A percentile compares a stretch with the other conserved stretches of the same genome.
These are phyloP conservation scores for Euura lappo DNA, from an alignment of 1,140 invertebrate genomes.

Conservation along the genomic window DNA sequence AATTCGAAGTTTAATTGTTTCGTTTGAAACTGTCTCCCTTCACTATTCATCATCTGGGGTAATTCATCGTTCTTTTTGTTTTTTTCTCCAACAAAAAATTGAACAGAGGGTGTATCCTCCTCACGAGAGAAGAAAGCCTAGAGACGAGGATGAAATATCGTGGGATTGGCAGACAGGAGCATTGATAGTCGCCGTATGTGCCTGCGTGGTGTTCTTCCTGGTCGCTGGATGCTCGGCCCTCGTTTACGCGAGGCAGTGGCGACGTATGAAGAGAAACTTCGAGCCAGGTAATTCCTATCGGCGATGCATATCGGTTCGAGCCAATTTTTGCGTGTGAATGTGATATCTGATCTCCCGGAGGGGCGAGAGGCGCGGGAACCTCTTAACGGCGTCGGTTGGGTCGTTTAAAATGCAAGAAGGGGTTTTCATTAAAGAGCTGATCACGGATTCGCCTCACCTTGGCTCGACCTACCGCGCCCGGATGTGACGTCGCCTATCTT, in stretches of 20 bases:
- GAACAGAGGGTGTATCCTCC: not conserved
- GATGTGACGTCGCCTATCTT: conserved; percentile 37
- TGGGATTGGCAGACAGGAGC: conserved; percentile 71
- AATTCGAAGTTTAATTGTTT: not conserved
- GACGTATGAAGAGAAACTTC: conserved; percentile 64
- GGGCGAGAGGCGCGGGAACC: no score
- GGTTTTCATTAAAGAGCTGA: conserved; percentile 45
- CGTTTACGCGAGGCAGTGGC: conserved; percentile 69
- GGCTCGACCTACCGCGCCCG: conserved; percentile 44
- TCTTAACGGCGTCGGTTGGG: not conserved
- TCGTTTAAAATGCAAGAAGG: conserved; percentile 41
- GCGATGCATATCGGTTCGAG: no score
- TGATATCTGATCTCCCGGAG: no score
- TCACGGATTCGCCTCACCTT: conserved; percentile 45
- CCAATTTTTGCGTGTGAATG: no score
- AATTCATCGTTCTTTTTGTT: not conserved
- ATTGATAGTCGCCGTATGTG: conserved; percentile 65
- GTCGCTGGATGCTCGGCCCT: conserved; percentile 68
- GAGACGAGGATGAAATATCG: conserved; percentile 9
- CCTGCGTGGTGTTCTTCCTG: conserved; percentile 70
- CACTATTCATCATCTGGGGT: no score
- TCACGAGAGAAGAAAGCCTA: conserved; percentile 23
- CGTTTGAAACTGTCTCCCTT: no score
- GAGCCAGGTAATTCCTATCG: conserved; percentile 57
- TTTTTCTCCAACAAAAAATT: not conserved